phyloP scores from a whole-genome alignment of 2,888 invertebrate species.

The Pollenia angustigena region DNA sequence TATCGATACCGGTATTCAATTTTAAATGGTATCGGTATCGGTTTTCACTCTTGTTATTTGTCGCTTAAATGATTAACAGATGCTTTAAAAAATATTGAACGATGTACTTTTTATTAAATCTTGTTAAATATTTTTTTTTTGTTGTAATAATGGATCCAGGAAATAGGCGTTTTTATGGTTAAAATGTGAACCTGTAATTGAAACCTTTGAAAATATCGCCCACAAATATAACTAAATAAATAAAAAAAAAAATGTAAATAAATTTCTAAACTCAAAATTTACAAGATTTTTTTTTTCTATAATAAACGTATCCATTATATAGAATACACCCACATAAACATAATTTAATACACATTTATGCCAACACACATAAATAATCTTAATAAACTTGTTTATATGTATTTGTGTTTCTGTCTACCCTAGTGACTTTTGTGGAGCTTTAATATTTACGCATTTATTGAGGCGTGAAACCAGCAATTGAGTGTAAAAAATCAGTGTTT shows the following conservation, averaged over 20 bases:
- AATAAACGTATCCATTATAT: constrained; percentile 39
- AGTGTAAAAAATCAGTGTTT: constrained; percentile 78
- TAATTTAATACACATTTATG: constrained; percentile 30
- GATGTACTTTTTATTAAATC: background rate
- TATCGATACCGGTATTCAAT: no score
- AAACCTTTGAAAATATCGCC: constrained; percentile 60
- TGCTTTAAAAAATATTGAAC: no score
- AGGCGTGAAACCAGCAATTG: constrained; percentile 82
- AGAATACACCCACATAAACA: constrained; percentile 67
- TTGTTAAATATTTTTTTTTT: background rate
- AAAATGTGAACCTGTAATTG: constrained; percentile 60
- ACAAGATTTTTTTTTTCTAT: background rate
- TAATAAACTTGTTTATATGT: background rate
- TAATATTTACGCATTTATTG: constrained; percentile 77
- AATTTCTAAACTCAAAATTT: constrained; percentile 11
- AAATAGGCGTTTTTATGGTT: constrained; percentile 59
- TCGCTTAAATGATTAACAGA: no score
- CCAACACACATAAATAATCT: background rate
- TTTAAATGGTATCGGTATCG: no score
- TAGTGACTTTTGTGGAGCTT: constrained; percentile 60
- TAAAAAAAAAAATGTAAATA: background rate
- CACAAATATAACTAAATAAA: constrained; percentile 45
- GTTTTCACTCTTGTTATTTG: no score
- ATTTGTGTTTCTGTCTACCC: constrained; percentile 36
- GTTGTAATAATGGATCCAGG: constrained; percentile 41